Evolutionary conservation across 2,113 vertebrate species (phyloP).

Genomic region (Lasiurus borealis): DNA sequence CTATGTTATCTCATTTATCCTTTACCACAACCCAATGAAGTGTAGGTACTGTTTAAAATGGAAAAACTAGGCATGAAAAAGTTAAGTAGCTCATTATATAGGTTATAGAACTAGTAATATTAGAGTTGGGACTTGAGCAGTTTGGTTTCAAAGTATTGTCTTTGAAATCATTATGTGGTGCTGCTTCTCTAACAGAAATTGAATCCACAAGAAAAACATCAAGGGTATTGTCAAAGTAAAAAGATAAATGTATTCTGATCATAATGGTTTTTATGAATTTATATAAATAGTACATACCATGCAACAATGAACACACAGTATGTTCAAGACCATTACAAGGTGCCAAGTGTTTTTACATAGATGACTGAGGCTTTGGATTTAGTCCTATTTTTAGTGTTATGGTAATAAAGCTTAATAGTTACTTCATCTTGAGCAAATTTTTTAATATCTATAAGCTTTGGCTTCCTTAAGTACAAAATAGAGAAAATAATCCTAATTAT

Average conservation of each 20-base stretch:
- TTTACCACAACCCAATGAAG: neutral
- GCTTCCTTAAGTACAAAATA: slow-evolving; percentile 30
- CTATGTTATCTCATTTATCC: neutral
- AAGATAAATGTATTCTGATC: neutral
- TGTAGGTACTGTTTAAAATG: neutral
- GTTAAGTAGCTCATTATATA: neutral
- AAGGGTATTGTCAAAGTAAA: neutral
- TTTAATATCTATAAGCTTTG: neutral
- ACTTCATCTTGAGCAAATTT: slow-evolving; percentile 3
- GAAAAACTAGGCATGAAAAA: neutral
- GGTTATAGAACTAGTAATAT: neutral
- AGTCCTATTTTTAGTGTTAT: neutral
- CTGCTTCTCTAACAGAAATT: slow-evolving; percentile 20
- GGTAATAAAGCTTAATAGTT: neutral
- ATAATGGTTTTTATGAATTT: neutral
- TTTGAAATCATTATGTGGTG: neutral
- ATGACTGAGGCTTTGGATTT: neutral
- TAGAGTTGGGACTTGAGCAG: neutral
- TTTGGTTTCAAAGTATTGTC: neutral
- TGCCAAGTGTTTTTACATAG: neutral
- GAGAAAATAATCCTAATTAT: slow-evolving; percentile 19
- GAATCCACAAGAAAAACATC: neutral
- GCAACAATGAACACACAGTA: neutral
- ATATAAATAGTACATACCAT: neutral
- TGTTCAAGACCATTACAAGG: neutral